Evolutionary conservation across 2,797 vertebrate species (phyloP), one percentile per base, ranked within the genome.

Genomic region (Myotis vivesi): DNA sequence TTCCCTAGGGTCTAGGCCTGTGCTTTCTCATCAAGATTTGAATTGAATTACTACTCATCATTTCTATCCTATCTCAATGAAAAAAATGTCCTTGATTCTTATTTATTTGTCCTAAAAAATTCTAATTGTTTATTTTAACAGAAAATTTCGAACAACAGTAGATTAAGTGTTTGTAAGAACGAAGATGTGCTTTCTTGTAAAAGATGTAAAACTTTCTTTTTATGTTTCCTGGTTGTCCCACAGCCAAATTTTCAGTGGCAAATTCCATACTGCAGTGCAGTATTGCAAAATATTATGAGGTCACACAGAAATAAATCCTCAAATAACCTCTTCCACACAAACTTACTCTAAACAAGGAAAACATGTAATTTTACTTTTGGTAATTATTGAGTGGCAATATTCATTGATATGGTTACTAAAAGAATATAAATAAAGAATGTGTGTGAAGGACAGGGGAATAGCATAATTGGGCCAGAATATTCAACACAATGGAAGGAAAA

Each of bases 351-450:
- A 94, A 64, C 49, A 93, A 81, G 64, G 93, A 75, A 95, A 77
- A 87, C 93, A 0, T 64, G 3, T 51, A 53, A 46, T 92, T 69
- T 90, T 5, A 33, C 93, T 94, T 66, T 13, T 85, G 94, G 86
- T 93, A 87, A 91, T 92, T 68, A 73, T 72, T 83, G 3, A 36
- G 71, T 96, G 79, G 12, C 7, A 51, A 12, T 62, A 62, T 79
- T 95, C 0, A 97, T 97, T 90, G 96, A 93, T 94, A 82, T 5
- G 0, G 8, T 80, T 20, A 55, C 55, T 15, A 36, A 81, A 87
- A 93, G 94, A 97, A 97, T 87, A 95, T 90, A 97, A 98, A 94
- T 87, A 85, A 95, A 85, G 49, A 91, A 96, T 80, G 92, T 69
- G 72, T 73, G 93, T 38, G 19, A 66, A 38, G 79, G 87, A 95